Base-by-base conservation (phyloP, 2,113 vertebrate genomes). In the Coregonus clupeaformis region DNA sequence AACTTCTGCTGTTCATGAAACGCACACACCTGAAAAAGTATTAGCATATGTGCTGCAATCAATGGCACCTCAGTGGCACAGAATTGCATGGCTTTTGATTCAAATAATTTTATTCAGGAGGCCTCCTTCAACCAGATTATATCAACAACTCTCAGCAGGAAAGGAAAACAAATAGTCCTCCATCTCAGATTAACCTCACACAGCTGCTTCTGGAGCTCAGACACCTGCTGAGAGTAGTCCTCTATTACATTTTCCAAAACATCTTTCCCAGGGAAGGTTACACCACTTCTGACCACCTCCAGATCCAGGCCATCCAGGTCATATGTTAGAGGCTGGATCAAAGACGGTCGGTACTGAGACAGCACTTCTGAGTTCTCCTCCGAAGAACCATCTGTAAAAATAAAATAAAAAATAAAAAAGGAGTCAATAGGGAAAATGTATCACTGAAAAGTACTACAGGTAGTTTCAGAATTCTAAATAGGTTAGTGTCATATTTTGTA, bases 1-100 rank as follows among this genome's bases (percentile, higher is more conserved):
- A 81, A 85, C 52, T 87, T 89, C 42, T 94, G 90, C 66, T 93
- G 88, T 45, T 92, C 85, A 18, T 80, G 84, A 0, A 87, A 77
- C 74, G 90, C 87, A 72, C 79, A 67, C 57, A 71, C 74, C 95
- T 96, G 73, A 0, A n/a, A 32, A 32, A 45, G 14, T n/a, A 68
- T 52, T 52, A 52, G 49, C 49, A 52, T 18, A 42, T 42, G 36
- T 42, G 36, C 36, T 42, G 36, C 36, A 42, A 52, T 52, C 49
- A 52, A 52, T 18, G 16, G 49, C 49, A 14, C 11, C 47, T 49
- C 47, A 4, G 47, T 49, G 47, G 14, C 47, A 49, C 14, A 49
- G 3, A 49, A 49, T 16, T 49, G 47, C 47, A 49, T 16, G 12
- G 47, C 36, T 36, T 9, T 36, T 36, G 36, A 9, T 9, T 9